Conservation (phyloP, 2,113 vertebrate species). For the Motacilla tschutschensis region DNA sequence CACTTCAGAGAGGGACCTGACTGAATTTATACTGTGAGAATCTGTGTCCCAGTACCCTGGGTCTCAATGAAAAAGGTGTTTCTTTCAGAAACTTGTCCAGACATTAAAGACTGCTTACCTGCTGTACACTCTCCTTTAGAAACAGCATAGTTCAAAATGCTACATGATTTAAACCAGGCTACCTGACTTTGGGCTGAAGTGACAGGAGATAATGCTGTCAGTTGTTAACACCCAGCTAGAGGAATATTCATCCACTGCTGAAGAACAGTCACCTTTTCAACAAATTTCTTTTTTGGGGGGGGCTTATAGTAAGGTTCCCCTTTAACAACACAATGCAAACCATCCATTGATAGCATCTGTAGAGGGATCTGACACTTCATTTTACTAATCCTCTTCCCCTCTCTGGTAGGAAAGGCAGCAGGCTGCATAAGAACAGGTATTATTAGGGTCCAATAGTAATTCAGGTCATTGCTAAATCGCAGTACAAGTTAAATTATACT, state of each 20-base stretch:
- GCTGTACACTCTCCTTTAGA: not conserved
- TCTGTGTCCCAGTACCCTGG: not conserved
- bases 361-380: not conserved
- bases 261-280: not conserved
- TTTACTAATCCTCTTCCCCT: not conserved
- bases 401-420: not conserved
- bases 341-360: not conserved
- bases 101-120: not conserved
- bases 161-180: not conserved
- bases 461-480: not conserved
- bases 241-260: not conserved
- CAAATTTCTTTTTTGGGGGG: not conserved
- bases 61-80: not conserved
- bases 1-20: not conserved
- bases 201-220: not conserved
- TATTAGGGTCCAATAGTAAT: not conserved
- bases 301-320: not conserved
- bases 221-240: not conserved
- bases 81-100: not conserved
- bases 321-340: not conserved
- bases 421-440: not conserved
- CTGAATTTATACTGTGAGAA: not conserved
- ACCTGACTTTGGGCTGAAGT: not conserved
- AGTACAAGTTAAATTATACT: rapidly evolving
- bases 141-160: not conserved